Evolutionary conservation across 1,140 invertebrate species (phyloP), one percentile per base, ranked within the genome.

Genomic region (Heliconius melpomene): DNA sequence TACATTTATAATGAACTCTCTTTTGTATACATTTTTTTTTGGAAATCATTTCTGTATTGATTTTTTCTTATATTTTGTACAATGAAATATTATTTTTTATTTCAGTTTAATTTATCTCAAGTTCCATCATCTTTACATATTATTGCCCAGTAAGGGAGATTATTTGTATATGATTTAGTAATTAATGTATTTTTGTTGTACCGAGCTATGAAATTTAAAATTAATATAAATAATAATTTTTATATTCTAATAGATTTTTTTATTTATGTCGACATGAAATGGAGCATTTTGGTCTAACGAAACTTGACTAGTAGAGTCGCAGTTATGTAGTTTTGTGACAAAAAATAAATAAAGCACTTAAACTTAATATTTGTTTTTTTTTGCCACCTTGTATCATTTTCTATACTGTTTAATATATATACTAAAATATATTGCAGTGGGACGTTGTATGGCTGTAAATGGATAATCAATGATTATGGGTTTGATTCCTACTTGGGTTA

Each of bases 271-370:
- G 83, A 89, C 85, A 85, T 86, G 40, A 80, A 83, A 86, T 87
- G 89, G 87, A 92, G 89, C 90, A 89, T 94, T 90, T 91, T 90
- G 89, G 81, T 92, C 88, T 89, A 91, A 89, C 85, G 85, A 88
- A 88, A 88, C 87, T 92, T 88, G 86, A 90, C 87, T 91, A 82
- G 81, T 90, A 90, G 88, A 89, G 87, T 91, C 91, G 91, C 90
- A 91, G 90, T 93, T 87, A 86, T 92, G 91, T 93, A 93, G 92
- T 92, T 77, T 93, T 92, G 91, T 93, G 90, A 91, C 90, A 91
- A 88, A 89, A 90, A 84, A 79, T 86, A 81, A 91, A 92, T 91
- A 94, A 92, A 92, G 85, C 90, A 91, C 88, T 86, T 91, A 91
- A 92, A 88, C 40, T 84, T 82, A 66, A 72, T 36, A 40, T 80